phyloP scores from a whole-genome alignment of 2,888 invertebrate genomes.

The Drosophila incognita region DNA sequence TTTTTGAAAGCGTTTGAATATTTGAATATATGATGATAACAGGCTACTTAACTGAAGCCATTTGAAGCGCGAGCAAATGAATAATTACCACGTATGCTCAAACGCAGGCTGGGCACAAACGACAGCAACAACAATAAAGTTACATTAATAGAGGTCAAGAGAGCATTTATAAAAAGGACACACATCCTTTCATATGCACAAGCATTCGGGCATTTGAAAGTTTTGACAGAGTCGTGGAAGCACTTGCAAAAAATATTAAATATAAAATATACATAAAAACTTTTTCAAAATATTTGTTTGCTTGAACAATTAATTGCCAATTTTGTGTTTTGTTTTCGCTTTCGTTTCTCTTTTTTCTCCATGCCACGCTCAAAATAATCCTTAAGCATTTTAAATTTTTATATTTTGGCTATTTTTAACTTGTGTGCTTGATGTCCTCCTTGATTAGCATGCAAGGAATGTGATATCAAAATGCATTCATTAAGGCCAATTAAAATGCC shows the following conservation, averaged over 20 bases:
- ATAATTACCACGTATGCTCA: not conserved
- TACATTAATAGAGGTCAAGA: not conserved
- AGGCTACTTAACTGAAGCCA: not conserved
- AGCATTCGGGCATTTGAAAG: too few species aligned
- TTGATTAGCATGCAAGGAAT: not conserved
- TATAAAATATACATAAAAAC: not conserved
- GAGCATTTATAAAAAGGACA: not conserved
- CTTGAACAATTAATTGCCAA: not conserved
- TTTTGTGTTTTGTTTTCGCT: not conserved
- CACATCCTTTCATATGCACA: not conserved
- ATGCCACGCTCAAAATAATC: not conserved
- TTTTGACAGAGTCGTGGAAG: not conserved
- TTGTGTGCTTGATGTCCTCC: not conserved
- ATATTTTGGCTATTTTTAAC: rapidly evolving
- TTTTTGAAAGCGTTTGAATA: not conserved
- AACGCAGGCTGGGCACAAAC: constrained; percentile 1
- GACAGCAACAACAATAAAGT: not conserved
- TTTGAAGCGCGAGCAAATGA: not conserved
- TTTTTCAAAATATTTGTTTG: not conserved
- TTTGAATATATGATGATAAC: not conserved
- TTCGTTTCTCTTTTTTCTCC: not conserved
- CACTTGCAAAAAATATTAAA: not conserved
- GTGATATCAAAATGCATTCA: not conserved
- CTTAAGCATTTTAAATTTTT: not conserved
- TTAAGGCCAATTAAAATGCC: not conserved